These are phyloP conservation scores for Nycteola revayana DNA, from an alignment of 2,888 invertebrate species.

Conservation along the genomic window DNA sequence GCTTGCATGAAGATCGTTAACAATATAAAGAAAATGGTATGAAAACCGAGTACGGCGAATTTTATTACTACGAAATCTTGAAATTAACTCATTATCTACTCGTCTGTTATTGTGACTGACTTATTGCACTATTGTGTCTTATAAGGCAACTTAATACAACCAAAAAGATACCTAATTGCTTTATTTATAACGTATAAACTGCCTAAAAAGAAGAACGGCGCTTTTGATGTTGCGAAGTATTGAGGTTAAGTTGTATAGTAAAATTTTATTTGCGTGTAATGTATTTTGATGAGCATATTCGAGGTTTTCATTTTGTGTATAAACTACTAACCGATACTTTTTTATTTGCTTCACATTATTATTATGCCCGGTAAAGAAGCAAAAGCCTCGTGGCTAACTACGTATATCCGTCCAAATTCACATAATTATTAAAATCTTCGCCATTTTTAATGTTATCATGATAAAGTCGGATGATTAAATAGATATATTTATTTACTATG, in stretches of 20 bases:
- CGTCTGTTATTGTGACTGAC: slow-evolving; percentile 18
- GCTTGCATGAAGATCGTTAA: too few species aligned
- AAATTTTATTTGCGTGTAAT: slow-evolving; percentile 45
- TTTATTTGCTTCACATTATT: too few species aligned
- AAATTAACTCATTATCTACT: slow-evolving; percentile 25
- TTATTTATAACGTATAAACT: slow-evolving; percentile 31
- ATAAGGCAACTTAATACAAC: slow-evolving; percentile 34
- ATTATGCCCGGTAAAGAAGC: too few species aligned
- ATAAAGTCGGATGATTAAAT: too few species aligned
- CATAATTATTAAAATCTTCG: too few species aligned
- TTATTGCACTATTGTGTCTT: slow-evolving; percentile 32
- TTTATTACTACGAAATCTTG: slow-evolving; percentile 17
- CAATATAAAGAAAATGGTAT: slow-evolving; percentile 5
- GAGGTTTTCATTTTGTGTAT: slow-evolving; percentile 12
- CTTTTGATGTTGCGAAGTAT: slow-evolving; percentile 24
- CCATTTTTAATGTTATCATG: too few species aligned
- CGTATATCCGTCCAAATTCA: too few species aligned
- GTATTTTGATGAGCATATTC: slow-evolving; percentile 28
- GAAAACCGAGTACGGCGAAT: slow-evolving; percentile 17
- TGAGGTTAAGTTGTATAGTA: slow-evolving; percentile 41
- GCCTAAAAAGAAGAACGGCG: slow-evolving; percentile 22
- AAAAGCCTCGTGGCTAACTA: too few species aligned
- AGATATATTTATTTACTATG: too few species aligned
- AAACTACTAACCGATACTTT: too few species aligned
- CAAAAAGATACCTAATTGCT: slow-evolving; percentile 36